phyloP scores from a whole-genome alignment of 2,797 vertebrate species.

The Podarcis lilfordi region DNA sequence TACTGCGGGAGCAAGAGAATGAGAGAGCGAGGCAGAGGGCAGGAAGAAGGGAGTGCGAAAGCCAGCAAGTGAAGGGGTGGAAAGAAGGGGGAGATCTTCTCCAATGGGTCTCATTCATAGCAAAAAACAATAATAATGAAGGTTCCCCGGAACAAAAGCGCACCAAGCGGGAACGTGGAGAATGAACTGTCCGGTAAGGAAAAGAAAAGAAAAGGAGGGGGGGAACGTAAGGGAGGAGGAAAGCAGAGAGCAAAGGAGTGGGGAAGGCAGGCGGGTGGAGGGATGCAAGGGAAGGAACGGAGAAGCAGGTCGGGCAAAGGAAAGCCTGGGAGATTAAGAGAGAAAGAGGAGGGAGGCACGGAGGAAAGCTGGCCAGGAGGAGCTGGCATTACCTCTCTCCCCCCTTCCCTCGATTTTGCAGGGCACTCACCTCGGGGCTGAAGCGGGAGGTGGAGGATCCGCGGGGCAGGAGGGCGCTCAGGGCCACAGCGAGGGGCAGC shows the following conservation, averaged over 20 bases:
- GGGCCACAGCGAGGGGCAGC: slow-evolving; percentile 2
- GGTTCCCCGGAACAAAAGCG: no score
- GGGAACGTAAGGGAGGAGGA: neutral
- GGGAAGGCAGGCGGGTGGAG: neutral
- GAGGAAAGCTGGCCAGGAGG: neutral
- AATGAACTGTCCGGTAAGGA: neutral
- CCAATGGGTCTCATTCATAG: no score
- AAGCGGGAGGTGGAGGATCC: neutral
- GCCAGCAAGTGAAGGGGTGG: neutral
- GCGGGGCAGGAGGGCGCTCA: neutral
- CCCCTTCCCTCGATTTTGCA: neutral
- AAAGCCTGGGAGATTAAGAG: neutral
- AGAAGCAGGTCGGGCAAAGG: neutral
- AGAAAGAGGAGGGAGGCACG: no score
- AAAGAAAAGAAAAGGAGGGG: neutral
- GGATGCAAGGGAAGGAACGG: neutral
- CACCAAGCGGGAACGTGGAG: no score
- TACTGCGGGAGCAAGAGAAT: no score
- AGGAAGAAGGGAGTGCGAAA: neutral
- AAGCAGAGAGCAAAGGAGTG: neutral
- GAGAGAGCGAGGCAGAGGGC: no score
- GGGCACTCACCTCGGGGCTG: slow-evolving; percentile 41
- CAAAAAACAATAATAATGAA: no score
- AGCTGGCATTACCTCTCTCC: neutral
- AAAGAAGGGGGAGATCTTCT: no score